Percentiles rank a stretch among this genome's conserved stretches.
phyloP scores from a whole-genome alignment of 2,797 vertebrate genomes.

The Labeo calbasu region DNA sequence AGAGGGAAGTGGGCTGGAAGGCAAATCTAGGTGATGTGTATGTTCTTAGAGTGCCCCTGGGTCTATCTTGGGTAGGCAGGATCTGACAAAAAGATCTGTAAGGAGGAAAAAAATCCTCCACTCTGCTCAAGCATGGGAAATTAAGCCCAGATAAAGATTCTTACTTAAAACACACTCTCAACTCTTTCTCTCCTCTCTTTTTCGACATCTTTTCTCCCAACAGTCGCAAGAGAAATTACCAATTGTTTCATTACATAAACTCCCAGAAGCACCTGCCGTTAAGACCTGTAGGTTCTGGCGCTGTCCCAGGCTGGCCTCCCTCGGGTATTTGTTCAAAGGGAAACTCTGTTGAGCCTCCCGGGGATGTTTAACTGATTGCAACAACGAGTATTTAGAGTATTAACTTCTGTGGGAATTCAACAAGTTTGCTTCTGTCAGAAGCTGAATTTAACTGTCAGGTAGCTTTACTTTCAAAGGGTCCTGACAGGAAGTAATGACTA shows the following conservation, averaged over 20 bases:
- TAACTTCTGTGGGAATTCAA: constrained; percentile 90
- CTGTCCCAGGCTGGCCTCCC: constrained; percentile 92
- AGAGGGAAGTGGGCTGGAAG: constrained; percentile 77
- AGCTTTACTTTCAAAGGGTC: constrained; percentile 88
- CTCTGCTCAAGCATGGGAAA: constrained; percentile 90
- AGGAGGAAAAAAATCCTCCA: constrained; percentile 79
- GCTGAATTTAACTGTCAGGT: constrained; percentile 93
- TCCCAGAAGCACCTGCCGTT: constrained; percentile 87
- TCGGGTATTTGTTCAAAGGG: constrained; percentile 92
- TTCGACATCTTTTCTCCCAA: constrained; percentile 70
- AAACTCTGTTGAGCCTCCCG: constrained; percentile 90
- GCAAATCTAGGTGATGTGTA: constrained; percentile 82
- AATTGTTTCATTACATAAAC: constrained; percentile 92
- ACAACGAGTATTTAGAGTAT: constrained; percentile 92
- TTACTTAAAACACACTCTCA: constrained; percentile 91
- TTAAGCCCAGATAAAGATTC: constrained; percentile 97
- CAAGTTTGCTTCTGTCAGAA: constrained; percentile 93
- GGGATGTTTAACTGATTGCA: constrained; percentile 99
- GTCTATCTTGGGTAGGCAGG: constrained; percentile 82
- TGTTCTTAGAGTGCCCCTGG: constrained; percentile 83
- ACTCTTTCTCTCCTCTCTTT: constrained; percentile 71
- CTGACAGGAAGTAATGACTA: constrained; percentile 95
- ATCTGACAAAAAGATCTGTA: constrained; percentile 88
- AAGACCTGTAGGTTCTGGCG: constrained; percentile 91
- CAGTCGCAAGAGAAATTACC: constrained; percentile 94